These are phyloP conservation scores for Mesitornis unicolor DNA, from an alignment of 2,113 vertebrate genomes.

Conservation along the genomic window DNA sequence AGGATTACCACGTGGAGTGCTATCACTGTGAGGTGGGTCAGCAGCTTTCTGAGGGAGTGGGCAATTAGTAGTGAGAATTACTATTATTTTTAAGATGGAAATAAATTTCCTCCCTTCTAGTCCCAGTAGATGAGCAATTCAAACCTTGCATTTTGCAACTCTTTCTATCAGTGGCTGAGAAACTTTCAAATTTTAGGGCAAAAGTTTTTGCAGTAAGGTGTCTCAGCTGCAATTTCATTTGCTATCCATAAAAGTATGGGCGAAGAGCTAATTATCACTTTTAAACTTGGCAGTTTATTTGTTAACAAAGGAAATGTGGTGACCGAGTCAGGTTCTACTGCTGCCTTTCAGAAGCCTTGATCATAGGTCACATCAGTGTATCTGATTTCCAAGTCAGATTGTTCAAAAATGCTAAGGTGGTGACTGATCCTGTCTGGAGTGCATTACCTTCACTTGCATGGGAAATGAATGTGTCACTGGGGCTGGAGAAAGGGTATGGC, in stretches of 20 bases:
- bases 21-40: conserved; percentile 91
- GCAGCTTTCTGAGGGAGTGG: neutral
- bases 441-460: neutral
- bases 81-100: neutral
- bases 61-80: neutral
- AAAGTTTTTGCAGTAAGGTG: neutral
- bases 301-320: neutral
- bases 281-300: neutral
- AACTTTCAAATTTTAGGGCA: neutral
- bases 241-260: neutral
- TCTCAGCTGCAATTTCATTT: neutral
- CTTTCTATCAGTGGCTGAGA: neutral
- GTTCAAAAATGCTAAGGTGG: neutral
- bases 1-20: conserved; percentile 94
- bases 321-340: neutral
- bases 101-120: neutral
- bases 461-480: neutral
- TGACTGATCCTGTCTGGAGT: neutral
- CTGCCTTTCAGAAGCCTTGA: neutral
- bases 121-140: neutral
- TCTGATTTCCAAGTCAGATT: neutral
- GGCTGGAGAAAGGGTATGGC: neutral
- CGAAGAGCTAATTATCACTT: neutral
- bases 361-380: neutral
- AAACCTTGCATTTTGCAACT: neutral